These are phyloP conservation scores for Gambusia holbrooki DNA, from an alignment of 2,113 vertebrate species.

Conservation along the genomic window DNA sequence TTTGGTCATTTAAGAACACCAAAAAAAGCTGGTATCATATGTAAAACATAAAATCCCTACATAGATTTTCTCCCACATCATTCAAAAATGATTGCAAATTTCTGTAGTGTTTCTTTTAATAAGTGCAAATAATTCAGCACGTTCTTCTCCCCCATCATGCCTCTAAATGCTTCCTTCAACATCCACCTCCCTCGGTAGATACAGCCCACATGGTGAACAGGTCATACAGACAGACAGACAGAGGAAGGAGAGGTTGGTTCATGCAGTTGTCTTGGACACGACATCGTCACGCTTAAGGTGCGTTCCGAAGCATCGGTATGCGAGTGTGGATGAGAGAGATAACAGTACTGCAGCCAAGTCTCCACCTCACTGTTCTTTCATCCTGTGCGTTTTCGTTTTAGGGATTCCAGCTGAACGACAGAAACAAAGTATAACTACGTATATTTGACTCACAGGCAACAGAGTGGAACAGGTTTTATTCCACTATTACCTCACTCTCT, in stretches of 20 bases:
- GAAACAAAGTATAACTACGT: background rate
- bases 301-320: slow-evolving; percentile 38
- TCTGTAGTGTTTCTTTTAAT: slow-evolving; percentile 50
- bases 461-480: no score
- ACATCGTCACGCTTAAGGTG: slow-evolving; percentile 36
- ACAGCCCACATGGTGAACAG: slow-evolving; percentile 10
- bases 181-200: slow-evolving; percentile 13
- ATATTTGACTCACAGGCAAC: background rate
- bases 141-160: background rate
- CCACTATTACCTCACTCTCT: slow-evolving; percentile 83
- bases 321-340: slow-evolving; percentile 8
- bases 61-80: background rate
- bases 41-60: slow-evolving; percentile 22
- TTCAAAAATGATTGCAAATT: slow-evolving; percentile 25
- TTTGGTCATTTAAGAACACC: slow-evolving; percentile 42
- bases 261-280: slow-evolving; percentile 37
- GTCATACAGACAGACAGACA: slow-evolving; percentile 10
- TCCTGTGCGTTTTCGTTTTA: slow-evolving; percentile 69
- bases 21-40: slow-evolving; percentile 20
- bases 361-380: slow-evolving; percentile 47
- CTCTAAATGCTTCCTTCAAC: slow-evolving; percentile 23
- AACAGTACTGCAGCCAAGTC: slow-evolving; percentile 59
- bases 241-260: slow-evolving; percentile 17
- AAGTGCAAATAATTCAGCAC: slow-evolving; percentile 46
- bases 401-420: slow-evolving; percentile 74